Conservation (phyloP, 2,113 vertebrate species). For the Xenotilapia leptura region DNA sequence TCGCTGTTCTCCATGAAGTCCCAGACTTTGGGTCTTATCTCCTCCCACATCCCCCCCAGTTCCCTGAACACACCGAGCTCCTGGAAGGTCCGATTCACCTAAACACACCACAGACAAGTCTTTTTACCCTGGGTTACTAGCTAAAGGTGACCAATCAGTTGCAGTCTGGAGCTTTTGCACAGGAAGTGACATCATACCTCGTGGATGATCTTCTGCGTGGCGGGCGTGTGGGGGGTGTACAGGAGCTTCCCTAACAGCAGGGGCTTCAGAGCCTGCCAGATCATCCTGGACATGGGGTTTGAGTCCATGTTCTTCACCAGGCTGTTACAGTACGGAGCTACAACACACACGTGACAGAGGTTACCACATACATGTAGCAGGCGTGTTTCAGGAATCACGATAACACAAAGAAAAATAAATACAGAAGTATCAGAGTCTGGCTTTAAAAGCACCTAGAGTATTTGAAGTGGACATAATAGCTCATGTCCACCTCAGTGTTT, state of each 20-base stretch:
- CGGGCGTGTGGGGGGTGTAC: constrained; percentile 89
- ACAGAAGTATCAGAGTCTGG: neutral
- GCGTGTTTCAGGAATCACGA: neutral
- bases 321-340: constrained; percentile 93
- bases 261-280: constrained; percentile 93
- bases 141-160: neutral
- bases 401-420: neutral
- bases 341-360: neutral
- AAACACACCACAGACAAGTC: constrained; percentile 9
- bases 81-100: constrained; percentile 98
- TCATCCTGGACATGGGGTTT: constrained; percentile 90
- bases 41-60: constrained; percentile 92
- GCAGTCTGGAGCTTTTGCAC: neutral
- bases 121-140: neutral
- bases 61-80: constrained; percentile 89
- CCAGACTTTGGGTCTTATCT: constrained; percentile 87
- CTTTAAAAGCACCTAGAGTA: neutral
- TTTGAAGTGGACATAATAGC: neutral
- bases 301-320: constrained; percentile 90
- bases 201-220: constrained; percentile 81
- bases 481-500: neutral
- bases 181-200: constrained; percentile 72
- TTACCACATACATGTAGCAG: neutral
- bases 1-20: constrained; percentile 88
- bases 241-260: constrained; percentile 93